Conservation (phyloP, 2,888 invertebrate species). For the Lasioglossum zephyrum region DNA sequence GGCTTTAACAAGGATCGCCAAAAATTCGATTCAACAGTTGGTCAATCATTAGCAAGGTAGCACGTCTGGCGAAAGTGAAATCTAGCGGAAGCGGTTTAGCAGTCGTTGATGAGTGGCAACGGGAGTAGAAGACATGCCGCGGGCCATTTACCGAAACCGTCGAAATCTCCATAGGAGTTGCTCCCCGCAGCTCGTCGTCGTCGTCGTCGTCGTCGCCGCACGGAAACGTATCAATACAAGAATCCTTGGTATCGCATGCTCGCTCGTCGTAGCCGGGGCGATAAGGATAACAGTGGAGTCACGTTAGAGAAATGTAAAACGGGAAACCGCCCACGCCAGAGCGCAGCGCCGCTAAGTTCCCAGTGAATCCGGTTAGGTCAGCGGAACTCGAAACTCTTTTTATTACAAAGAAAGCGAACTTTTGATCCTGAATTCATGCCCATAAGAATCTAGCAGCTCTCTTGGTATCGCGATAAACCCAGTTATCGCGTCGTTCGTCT, state of each 20-base stretch:
- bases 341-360: conserved; percentile 35
- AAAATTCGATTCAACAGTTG: conserved; percentile 6
- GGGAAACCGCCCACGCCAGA: conserved; percentile 67
- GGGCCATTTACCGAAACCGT: conserved; percentile 64
- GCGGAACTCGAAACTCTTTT: conserved; percentile 7
- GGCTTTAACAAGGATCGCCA: background rate
- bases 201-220: background rate
- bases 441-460: conserved; percentile 25
- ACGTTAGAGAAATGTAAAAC: conserved; percentile 64
- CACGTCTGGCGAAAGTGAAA: conserved; percentile 62
- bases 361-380: conserved; percentile 35
- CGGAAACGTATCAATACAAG: conserved; percentile 15
- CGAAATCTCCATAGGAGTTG: conserved; percentile 62
- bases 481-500: conserved; percentile 30
- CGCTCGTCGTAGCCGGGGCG: conserved; percentile 7
- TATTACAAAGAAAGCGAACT: background rate
- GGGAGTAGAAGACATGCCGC: conserved; percentile 54
- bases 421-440: background rate
- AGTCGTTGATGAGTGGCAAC: conserved; percentile 32
- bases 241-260: conserved; percentile 40
- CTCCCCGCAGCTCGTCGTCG: conserved; percentile 19
- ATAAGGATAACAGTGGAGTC: conserved; percentile 65
- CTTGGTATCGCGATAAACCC: conserved; percentile 5
- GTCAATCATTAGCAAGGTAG: conserved; percentile 15
- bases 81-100: conserved; percentile 57